Percentiles rank a stretch among this genome's conserved stretches.
Evolutionary conservation across 1,140 invertebrate species (phyloP).

Genomic region (Pogonomyrmex californicus): DNA sequence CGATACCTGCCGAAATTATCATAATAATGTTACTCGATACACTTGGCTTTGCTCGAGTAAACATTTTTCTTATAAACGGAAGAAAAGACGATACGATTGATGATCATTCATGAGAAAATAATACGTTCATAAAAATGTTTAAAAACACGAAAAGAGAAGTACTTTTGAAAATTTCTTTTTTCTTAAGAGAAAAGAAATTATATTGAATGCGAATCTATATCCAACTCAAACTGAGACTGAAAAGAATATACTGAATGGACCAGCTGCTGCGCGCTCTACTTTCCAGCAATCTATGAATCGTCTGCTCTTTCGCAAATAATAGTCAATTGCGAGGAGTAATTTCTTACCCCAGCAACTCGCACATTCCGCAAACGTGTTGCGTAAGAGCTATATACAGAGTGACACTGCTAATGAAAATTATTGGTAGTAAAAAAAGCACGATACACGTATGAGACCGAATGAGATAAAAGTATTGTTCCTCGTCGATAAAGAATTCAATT

Average conservation of each 20-base stretch:
- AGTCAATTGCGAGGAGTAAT: neutral
- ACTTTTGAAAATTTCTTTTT: neutral
- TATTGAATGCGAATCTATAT: neutral
- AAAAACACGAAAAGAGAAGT: neutral
- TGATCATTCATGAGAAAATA: neutral
- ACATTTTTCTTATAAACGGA: neutral
- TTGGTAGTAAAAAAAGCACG: neutral
- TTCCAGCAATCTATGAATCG: neutral
- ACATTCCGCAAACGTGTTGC: slow-evolving; percentile 39
- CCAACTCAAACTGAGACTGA: neutral
- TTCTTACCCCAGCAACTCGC: slow-evolving; percentile 28
- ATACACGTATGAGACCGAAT: neutral
- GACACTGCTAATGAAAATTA: neutral
- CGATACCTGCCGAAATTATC: neutral
- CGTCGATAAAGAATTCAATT: neutral
- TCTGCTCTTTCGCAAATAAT: slow-evolving; percentile 8
- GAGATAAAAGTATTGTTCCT: neutral
- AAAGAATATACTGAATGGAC: neutral
- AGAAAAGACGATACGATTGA: neutral
- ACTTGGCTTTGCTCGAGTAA: neutral
- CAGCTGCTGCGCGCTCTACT: neutral
- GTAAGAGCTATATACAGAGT: neutral
- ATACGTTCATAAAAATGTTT: neutral
- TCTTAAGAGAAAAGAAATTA: neutral
- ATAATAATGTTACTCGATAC: neutral